Evolutionary conservation across 2,888 invertebrate genomes (phyloP).

Genomic region (Limnephilus marmoratus): DNA sequence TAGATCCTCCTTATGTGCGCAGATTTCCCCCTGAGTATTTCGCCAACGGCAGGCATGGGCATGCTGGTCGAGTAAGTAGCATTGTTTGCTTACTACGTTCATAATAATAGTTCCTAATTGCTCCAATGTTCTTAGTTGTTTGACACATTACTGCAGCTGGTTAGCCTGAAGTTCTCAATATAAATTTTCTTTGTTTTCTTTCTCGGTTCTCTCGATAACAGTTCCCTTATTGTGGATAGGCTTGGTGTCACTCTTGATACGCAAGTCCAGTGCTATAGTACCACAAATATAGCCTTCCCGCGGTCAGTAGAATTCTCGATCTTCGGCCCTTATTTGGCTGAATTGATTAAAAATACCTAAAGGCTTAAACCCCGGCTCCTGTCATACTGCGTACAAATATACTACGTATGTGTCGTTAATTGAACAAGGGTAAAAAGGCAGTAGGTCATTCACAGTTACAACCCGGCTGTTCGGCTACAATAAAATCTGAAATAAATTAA

Average conservation of each 20-base stretch:
- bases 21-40: slow-evolving; percentile 45
- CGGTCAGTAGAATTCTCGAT: background rate
- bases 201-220: background rate
- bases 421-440: background rate
- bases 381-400: background rate
- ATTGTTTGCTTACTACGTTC: background rate
- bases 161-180: background rate
- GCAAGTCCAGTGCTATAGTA: background rate
- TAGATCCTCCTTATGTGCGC: slow-evolving; percentile 3
- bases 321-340: background rate
- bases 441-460: background rate
- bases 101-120: background rate
- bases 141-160: background rate
- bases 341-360: background rate
- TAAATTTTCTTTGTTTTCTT: background rate
- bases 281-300: background rate
- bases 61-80: slow-evolving; percentile 63
- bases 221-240: background rate
- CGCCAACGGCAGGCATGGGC: slow-evolving; percentile 63
- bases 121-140: background rate
- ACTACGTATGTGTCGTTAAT: too few species aligned
- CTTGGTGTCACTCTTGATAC: background rate
- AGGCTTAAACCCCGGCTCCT: background rate
- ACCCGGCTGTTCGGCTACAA: background rate
- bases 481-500: too few species aligned